Conservation (phyloP, 2,797 vertebrate species). For the Leuciscus waleckii region DNA sequence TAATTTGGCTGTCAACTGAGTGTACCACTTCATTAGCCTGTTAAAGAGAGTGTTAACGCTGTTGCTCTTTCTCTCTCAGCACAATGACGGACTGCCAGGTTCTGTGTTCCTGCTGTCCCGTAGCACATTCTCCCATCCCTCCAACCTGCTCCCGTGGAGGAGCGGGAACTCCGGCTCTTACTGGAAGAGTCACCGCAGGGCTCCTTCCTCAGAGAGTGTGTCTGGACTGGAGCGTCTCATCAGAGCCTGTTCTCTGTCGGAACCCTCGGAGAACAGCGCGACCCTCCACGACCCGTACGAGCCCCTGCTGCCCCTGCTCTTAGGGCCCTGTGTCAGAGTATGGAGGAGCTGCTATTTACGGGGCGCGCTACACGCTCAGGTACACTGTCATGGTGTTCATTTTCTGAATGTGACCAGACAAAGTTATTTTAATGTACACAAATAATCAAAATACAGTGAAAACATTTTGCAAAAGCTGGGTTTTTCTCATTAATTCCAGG, state of each 20-base stretch:
- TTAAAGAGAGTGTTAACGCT: slow-evolving; percentile 19
- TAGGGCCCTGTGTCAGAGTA: slow-evolving; percentile 85
- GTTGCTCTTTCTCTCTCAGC: slow-evolving; percentile 63
- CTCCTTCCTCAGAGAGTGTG: slow-evolving; percentile 80
- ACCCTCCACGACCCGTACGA: slow-evolving; percentile 70
- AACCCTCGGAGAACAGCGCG: slow-evolving; percentile 28
- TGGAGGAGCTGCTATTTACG: slow-evolving; percentile 93
- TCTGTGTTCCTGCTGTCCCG: slow-evolving; percentile 83
- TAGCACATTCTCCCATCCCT: slow-evolving; percentile 80
- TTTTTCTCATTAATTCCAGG: background rate
- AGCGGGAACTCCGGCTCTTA: slow-evolving; percentile 76
- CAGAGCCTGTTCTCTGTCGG: slow-evolving; percentile 64
- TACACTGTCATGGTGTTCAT: slow-evolving; percentile 60
- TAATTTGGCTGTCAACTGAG: slow-evolving; percentile 49
- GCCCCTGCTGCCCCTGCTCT: slow-evolving; percentile 83
- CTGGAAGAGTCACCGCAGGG: slow-evolving; percentile 80
- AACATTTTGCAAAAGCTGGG: background rate
- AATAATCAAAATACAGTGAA: background rate
- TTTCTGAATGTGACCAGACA: background rate
- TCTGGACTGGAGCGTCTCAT: slow-evolving; percentile 82
- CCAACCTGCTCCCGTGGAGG: slow-evolving; percentile 88
- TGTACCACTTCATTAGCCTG: slow-evolving; percentile 44
- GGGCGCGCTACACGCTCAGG: slow-evolving; percentile 87
- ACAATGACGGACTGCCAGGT: slow-evolving; percentile 68
- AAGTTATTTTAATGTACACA: background rate